A percentile compares a stretch with the other conserved stretches of the same genome.
These are phyloP conservation scores for Baryphthengus martii DNA, from an alignment of 2,113 vertebrate species.

Conservation along the genomic window DNA sequence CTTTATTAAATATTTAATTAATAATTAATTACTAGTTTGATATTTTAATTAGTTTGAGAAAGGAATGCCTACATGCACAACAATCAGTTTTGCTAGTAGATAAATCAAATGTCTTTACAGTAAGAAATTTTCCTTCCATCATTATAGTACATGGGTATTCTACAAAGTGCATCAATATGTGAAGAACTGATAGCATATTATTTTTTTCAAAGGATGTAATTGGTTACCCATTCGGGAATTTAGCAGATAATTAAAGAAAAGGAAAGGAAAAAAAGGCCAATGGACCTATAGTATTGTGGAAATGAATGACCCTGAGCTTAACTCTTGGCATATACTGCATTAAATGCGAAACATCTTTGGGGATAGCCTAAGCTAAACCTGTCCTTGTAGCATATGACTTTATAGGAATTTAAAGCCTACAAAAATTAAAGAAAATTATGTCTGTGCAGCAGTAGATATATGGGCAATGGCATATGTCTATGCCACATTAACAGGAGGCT, in stretches of 20 bases:
- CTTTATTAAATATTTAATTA: neutral
- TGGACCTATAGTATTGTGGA: neutral
- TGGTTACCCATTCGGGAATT: neutral
- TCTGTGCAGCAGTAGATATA: neutral
- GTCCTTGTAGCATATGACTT: fast-evolving
- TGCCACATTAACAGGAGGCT: neutral
- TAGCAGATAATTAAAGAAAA: neutral
- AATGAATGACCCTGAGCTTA: neutral
- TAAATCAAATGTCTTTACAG: neutral
- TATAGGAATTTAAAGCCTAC: neutral
- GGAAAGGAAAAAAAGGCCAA: neutral
- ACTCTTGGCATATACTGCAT: neutral
- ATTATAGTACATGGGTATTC: neutral
- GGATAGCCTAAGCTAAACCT: neutral
- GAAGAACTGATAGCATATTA: neutral
- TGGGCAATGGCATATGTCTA: neutral
- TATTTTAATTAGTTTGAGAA: neutral
- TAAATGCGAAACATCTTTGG: neutral
- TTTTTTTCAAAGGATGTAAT: neutral
- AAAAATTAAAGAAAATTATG: neutral
- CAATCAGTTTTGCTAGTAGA: neutral
- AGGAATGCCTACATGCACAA: neutral
- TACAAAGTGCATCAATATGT: neutral
- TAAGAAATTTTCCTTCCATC: neutral
- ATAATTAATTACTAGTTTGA: neutral